These are phyloP conservation scores for Ophion ellenae DNA, from an alignment of 2,888 invertebrate species.

Conservation along the genomic window DNA sequence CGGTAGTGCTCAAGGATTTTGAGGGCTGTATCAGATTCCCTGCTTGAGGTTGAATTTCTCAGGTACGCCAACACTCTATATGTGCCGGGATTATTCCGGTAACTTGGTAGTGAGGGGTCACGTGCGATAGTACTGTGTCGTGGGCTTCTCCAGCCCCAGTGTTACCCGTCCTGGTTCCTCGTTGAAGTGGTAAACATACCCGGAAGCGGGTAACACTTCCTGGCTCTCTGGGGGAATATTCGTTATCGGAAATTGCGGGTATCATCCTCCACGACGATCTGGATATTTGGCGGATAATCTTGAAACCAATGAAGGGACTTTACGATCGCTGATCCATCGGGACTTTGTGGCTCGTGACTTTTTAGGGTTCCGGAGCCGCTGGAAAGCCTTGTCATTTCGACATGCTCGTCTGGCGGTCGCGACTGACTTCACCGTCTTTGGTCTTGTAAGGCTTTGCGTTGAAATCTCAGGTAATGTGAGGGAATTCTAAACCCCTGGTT, in stretches of 20 bases:
- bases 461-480: too few relatives aligned
- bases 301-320: background rate
- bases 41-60: slow-evolving; percentile 53
- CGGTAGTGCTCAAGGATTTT: slow-evolving; percentile 34
- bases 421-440: too few relatives aligned
- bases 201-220: slow-evolving; percentile 8
- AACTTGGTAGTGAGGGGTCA: slow-evolving; percentile 25
- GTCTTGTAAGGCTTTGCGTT: too few relatives aligned
- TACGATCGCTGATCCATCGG: background rate
- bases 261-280: slow-evolving; percentile 6
- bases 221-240: background rate
- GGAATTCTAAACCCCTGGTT: too few relatives aligned
- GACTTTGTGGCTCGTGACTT: too few relatives aligned
- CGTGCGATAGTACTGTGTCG: slow-evolving; percentile 31
- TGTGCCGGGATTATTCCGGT: slow-evolving; percentile 37
- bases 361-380: too few relatives aligned
- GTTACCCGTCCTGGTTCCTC: slow-evolving; percentile 3
- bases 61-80: slow-evolving; percentile 46
- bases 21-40: slow-evolving; percentile 11
- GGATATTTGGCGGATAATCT: slow-evolving; percentile 7
- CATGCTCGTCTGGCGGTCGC: too few relatives aligned
- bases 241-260: slow-evolving; percentile 21
- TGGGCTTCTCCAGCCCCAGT: slow-evolving; percentile 2
- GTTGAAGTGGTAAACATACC: slow-evolving; percentile 39
- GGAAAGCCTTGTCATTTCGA: too few relatives aligned